Percentiles rank a stretch among this genome's conserved stretches.
Conservation (phyloP, 2,888 invertebrate species). For the Peribatodes rhomboidaria region DNA sequence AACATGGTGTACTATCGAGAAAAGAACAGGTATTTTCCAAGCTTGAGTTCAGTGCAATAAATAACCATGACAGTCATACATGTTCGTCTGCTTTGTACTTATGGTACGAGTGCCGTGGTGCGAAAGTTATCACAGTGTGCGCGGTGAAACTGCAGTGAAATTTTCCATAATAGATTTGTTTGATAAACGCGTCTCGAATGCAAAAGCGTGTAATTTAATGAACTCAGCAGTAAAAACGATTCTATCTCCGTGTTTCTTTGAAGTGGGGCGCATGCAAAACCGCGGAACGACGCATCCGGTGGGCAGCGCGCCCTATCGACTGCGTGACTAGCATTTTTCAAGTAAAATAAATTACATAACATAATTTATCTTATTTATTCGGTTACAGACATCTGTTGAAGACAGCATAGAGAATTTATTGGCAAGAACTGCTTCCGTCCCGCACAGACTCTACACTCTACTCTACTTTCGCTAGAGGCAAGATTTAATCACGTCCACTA, state of each 20-base stretch:
- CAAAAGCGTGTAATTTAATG: slow-evolving; percentile 39
- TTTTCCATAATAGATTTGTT: slow-evolving; percentile 32
- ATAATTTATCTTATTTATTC: background rate
- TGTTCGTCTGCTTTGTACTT: slow-evolving; percentile 21
- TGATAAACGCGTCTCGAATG: slow-evolving; percentile 37
- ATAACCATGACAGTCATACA: slow-evolving; percentile 23
- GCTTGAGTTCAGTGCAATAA: slow-evolving; percentile 8
- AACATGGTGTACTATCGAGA: background rate
- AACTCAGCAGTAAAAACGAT: slow-evolving; percentile 41
- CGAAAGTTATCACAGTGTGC: slow-evolving; percentile 34
- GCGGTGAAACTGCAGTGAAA: slow-evolving; percentile 45
- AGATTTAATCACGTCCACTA: background rate
- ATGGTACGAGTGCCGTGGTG: slow-evolving; percentile 14
- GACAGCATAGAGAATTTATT: background rate
- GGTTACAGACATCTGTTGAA: background rate
- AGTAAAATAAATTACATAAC: background rate
- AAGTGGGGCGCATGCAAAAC: slow-evolving; percentile 21
- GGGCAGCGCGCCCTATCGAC: slow-evolving; percentile 28
- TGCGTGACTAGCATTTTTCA: slow-evolving; percentile 1
- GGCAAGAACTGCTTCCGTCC: background rate
- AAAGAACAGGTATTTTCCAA: slow-evolving; percentile 35
- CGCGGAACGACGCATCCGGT: slow-evolving; percentile 50
- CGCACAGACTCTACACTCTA: background rate
- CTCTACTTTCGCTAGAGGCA: background rate
- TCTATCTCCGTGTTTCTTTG: slow-evolving; percentile 39